Evolutionary conservation across 2,113 vertebrate genomes (phyloP).

Genomic region (Pachycephala philippinensis): DNA sequence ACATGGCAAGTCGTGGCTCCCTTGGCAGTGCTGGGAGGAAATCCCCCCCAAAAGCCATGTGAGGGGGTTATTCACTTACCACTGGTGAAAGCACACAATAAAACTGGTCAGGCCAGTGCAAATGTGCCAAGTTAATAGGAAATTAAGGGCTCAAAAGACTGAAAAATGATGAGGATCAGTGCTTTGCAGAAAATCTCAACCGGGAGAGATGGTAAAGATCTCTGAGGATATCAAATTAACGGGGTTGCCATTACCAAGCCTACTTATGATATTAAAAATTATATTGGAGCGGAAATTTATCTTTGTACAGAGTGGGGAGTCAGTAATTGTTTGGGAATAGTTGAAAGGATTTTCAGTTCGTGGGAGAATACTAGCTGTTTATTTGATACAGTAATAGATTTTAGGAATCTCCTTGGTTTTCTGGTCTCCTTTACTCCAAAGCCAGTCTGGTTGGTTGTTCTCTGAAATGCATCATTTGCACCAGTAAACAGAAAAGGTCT

Average conservation of each 20-base stretch:
- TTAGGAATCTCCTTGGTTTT: background rate
- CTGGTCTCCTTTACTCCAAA: background rate
- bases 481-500: background rate
- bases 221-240: background rate
- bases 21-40: background rate
- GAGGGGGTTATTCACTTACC: background rate
- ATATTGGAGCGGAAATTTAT: background rate
- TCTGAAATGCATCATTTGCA: background rate
- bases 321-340: background rate
- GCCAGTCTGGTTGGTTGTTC: background rate
- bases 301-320: background rate
- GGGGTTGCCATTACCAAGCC: background rate
- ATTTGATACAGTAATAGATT: background rate
- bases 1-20: background rate
- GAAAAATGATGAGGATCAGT: background rate
- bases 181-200: background rate
- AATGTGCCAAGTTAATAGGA: background rate
- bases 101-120: background rate
- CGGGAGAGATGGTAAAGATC: background rate
- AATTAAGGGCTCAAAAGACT: background rate
- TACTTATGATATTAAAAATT: background rate
- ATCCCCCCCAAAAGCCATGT: background rate
- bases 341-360: background rate
- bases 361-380: background rate
- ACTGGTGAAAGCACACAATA: background rate